Evolutionary conservation across 2,888 invertebrate genomes (phyloP), one percentile per base, ranked within the genome.

Genomic region (Abscondita cerata): DNA sequence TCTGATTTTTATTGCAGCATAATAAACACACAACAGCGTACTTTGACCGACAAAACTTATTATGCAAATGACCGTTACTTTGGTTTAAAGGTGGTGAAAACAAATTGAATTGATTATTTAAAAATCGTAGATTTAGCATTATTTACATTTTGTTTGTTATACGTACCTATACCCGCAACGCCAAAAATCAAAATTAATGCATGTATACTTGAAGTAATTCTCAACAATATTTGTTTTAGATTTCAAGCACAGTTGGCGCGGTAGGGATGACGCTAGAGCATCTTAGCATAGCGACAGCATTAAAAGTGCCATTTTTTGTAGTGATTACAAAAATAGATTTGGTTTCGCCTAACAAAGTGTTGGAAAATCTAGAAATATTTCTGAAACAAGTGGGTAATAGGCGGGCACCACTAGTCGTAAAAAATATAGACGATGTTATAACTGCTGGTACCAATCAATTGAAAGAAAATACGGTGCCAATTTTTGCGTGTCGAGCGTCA

Each of bases 241-340:
- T 94, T 48, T 93, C 93, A 0, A 89, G 90, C 0, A 89, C 91
- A 16, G 90, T 91, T 0, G 95, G 95, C 8, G 87, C 91, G 38
- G 89, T 89, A 0, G 86, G 89, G 3, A 92, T 92, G 78, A 95
- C 96, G 0, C 90, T 93, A 70, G 98, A 99, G 77, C 98, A 98
- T 81, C 84, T 98, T 59, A 90, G 92, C 0, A 87, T 98, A 40
- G 88, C 91, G 1, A 82, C 90, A 0, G 93, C 93, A 0, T 78
- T 95, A 44, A 89, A 92, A 70, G 87, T 93, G 72, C 97, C 98
- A 0, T 91, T 98, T 79, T 96, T 98, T 78, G 90, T 96, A 12
- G 93, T 98, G 1, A 86, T 99, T 61, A 96, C 93, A 63, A 99
- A 99, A 84, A 91, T 90, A 58, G 98, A 99, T 81, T 84, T 95